Evolutionary conservation across 2,797 vertebrate genomes (phyloP).

Genomic region (Oreortyx pictus): DNA sequence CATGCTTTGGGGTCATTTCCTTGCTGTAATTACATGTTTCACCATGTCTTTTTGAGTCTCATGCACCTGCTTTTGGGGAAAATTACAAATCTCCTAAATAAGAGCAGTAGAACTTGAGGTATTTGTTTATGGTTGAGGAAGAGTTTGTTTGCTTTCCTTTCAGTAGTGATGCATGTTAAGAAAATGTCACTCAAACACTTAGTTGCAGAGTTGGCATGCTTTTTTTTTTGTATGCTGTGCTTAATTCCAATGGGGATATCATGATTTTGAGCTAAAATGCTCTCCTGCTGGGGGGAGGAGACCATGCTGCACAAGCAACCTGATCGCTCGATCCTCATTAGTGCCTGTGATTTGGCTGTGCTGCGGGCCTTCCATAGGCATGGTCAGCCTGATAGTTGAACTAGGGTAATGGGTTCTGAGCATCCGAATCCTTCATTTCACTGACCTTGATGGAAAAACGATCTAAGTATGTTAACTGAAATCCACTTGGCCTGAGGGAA

Average conservation of each 20-base stretch:
- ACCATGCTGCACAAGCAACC: background rate
- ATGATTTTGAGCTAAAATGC: background rate
- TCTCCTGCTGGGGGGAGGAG: background rate
- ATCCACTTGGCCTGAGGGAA: background rate
- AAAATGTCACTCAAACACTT: background rate
- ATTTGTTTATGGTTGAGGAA: background rate
- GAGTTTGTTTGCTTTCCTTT: background rate
- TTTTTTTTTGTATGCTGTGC: background rate
- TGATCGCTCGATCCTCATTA: fast-evolving
- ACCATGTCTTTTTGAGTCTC: background rate
- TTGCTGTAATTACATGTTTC: background rate
- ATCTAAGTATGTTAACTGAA: background rate
- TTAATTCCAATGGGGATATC: background rate
- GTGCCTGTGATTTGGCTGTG: background rate
- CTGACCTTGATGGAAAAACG: background rate
- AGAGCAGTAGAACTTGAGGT: fast-evolving
- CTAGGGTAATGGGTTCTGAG: background rate
- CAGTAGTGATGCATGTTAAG: background rate
- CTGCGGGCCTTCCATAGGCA: background rate
- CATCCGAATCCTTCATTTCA: background rate
- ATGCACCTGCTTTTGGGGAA: background rate
- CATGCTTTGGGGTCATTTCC: background rate
- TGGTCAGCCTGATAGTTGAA: background rate
- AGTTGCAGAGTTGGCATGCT: background rate
- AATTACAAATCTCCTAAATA: background rate